Base-by-base conservation (phyloP, 2,888 invertebrate genomes). In the Plagodis pulveraria region DNA sequence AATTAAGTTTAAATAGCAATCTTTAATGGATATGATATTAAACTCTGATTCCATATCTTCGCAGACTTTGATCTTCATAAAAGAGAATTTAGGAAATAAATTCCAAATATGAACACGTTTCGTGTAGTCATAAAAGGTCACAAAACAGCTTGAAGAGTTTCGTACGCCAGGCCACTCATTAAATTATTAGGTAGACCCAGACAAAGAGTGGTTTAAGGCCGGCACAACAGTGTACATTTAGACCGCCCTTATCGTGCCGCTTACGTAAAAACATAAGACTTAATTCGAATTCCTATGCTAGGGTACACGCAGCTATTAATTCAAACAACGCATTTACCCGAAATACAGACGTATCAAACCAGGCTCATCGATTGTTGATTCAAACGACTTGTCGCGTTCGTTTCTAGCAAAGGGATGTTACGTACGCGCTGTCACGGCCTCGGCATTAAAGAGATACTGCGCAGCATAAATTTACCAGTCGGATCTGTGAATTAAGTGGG, bases 401-500 rank as follows among this genome's bases (percentile, higher is more conserved):
- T 77, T 80, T 67, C 70, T 69, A 79, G 73, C 69, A 76, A 76
- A 75, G 78, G 76, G 77, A 81, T 80, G 83, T 84, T 86, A 84
- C 78, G 85, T 87, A 91, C 87, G 90, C 91, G 83, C 70, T 77
- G 91, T 86, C 91, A 90, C 91, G 91, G 81, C 72, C 77, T 67
- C 67, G 76, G 89, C 83, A 91, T 91, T 91, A 90, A 83, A 86
- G 84, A 85, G 88, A 87, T 87, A 86, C 86, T 81, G 84, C 83
- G 82, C 83, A 71, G 89, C 86, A 91, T 90, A 90, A 90, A 91
- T 91, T 91, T 89, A 70, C 81, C 77, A 80, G 80, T 82, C 65
- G 81, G 84, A 87, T 88, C 86, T 83, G 81, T 80, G 85, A 89
- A 91, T 88, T 90, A 91, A 91, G 89, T 88, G 85, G 86, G 86